phyloP scores from a whole-genome alignment of 2,888 invertebrate genomes.

The Perizoma affinitatum region DNA sequence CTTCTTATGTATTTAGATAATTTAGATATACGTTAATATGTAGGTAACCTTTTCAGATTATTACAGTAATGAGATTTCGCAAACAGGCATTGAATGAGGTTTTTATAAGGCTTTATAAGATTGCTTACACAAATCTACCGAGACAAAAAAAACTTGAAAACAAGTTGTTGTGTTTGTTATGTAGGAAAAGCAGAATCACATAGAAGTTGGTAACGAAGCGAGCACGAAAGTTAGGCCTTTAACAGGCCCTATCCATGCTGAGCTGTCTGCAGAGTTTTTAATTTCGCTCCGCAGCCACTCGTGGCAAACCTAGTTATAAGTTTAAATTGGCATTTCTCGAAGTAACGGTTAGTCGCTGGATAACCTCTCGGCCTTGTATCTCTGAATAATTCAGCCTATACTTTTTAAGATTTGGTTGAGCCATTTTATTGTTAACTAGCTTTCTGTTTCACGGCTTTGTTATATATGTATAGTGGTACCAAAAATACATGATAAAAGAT shows the following conservation, averaged over 20 bases:
- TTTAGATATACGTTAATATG: too few species aligned
- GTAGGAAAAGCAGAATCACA: constrained; percentile 26
- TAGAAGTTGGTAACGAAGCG: constrained; percentile 71
- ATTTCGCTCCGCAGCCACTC: constrained; percentile 80
- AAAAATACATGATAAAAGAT: too few species aligned
- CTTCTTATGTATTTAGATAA: too few species aligned
- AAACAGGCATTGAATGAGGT: too few species aligned
- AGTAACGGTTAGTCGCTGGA: constrained; percentile 77
- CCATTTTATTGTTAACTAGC: background rate
- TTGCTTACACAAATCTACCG: background rate
- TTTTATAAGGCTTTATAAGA: background rate
- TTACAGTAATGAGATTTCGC: too few species aligned
- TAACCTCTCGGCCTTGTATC: constrained; percentile 55
- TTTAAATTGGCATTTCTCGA: constrained; percentile 83
- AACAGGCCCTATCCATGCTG: constrained; percentile 66
- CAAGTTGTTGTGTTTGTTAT: constrained; percentile 28
- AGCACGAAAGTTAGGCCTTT: constrained; percentile 76
- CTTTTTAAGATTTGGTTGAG: constrained; percentile 1
- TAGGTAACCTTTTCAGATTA: too few species aligned
- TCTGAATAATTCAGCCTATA: constrained; percentile 11
- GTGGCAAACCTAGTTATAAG: constrained; percentile 82
- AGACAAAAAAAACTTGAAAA: constrained; percentile 7
- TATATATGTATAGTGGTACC: too few species aligned
- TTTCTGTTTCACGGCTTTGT: too few species aligned
- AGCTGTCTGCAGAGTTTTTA: constrained; percentile 73